These are phyloP conservation scores for Eurytemora carolleeae DNA, from an alignment of 1,140 invertebrate genomes.

Conservation along the genomic window DNA sequence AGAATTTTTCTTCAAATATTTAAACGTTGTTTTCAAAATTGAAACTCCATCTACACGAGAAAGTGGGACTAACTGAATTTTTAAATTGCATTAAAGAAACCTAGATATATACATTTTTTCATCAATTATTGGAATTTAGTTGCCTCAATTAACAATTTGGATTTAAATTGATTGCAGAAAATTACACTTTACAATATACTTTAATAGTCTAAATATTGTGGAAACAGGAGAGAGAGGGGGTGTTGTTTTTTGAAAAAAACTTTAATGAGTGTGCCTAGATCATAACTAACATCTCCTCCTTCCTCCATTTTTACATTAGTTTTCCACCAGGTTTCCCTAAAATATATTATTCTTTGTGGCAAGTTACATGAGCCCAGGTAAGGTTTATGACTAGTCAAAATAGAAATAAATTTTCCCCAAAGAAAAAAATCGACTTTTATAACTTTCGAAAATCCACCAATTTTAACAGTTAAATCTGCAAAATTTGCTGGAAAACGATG, in stretches of 20 bases:
- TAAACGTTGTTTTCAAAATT: too few relatives aligned
- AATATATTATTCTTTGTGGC: neutral
- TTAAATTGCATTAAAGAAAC: neutral
- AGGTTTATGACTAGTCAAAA: too few relatives aligned
- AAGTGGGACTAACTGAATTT: neutral
- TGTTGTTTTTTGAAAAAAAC: too few relatives aligned
- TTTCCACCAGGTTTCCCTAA: neutral
- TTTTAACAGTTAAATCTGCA: too few relatives aligned
- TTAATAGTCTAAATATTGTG: too few relatives aligned
- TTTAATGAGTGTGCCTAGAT: neutral
- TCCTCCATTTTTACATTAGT: neutral
- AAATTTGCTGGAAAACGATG: too few relatives aligned
- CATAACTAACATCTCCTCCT: neutral
- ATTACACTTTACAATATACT: neutral
- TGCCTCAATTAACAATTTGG: neutral
- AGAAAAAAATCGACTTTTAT: too few relatives aligned
- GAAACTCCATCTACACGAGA: neutral
- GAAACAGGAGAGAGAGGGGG: too few relatives aligned
- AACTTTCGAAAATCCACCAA: too few relatives aligned
- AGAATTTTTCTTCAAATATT: too few relatives aligned
- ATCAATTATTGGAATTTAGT: neutral
- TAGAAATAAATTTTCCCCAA: too few relatives aligned
- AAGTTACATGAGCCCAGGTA: too few relatives aligned
- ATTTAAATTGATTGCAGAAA: neutral
- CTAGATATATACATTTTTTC: neutral